phyloP scores from a whole-genome alignment of 2,888 invertebrate genomes.

The Deilephila elpenor region DNA sequence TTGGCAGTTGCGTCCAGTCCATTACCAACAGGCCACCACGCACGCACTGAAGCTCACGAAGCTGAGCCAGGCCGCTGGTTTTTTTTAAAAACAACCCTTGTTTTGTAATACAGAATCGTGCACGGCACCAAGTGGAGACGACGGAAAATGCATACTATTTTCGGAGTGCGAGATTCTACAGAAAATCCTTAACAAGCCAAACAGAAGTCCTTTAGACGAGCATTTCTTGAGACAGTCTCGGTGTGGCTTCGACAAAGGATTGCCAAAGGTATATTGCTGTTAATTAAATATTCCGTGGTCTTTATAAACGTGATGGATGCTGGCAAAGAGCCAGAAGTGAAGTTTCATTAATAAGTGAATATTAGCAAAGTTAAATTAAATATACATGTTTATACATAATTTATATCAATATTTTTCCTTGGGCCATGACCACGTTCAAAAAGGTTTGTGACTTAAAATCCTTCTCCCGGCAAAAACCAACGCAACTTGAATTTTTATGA shows the following conservation, averaged over 20 bases:
- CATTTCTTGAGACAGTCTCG: conserved; percentile 33
- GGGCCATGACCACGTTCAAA: too few species aligned
- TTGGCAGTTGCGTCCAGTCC: too few species aligned
- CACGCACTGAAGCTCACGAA: too few species aligned
- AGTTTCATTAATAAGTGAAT: not conserved
- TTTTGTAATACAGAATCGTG: conserved; percentile 40
- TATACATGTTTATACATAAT: too few species aligned
- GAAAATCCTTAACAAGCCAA: conserved; percentile 28
- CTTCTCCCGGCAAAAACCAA: too few species aligned
- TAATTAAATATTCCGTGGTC: not conserved
- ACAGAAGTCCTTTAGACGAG: conserved; percentile 32
- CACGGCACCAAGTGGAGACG: conserved; percentile 29
- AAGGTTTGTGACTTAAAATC: too few species aligned
- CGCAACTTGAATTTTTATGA: too few species aligned
- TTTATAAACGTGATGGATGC: not conserved
- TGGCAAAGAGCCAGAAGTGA: not conserved
- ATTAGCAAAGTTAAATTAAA: too few species aligned
- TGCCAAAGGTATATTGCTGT: conserved; percentile 37
- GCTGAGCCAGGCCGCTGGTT: too few species aligned
- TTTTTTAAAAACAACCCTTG: too few species aligned
- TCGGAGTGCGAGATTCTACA: conserved; percentile 33
- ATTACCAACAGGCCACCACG: too few species aligned
- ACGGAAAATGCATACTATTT: conserved; percentile 37
- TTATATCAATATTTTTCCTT: too few species aligned
- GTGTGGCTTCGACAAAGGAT: conserved; percentile 37